Conservation (phyloP, 2,113 vertebrate genomes). For the Talpa occidentalis region DNA sequence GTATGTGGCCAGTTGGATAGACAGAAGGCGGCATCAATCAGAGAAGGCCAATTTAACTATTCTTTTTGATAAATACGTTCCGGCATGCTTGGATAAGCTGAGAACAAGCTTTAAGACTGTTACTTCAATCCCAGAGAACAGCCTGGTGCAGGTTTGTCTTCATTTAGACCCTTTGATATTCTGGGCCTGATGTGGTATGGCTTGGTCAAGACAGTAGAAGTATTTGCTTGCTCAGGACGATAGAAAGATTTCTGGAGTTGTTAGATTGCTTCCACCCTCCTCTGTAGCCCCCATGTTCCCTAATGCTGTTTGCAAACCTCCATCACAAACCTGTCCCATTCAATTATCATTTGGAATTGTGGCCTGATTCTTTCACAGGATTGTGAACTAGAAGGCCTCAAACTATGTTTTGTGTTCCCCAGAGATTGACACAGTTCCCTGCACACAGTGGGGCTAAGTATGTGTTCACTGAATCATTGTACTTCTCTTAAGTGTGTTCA, state of each 20-base stretch:
- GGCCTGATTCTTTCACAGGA: neutral
- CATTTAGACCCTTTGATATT: rapidly evolving
- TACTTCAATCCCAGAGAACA: slow-evolving; percentile 88
- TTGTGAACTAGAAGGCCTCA: neutral
- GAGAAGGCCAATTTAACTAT: slow-evolving; percentile 84
- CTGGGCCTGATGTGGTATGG: neutral
- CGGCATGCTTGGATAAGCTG: slow-evolving; percentile 81
- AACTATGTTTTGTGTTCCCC: neutral
- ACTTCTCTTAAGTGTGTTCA: neutral
- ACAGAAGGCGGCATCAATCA: slow-evolving; percentile 80
- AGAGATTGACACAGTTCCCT: neutral
- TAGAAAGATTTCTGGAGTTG: neutral
- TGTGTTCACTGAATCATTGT: neutral
- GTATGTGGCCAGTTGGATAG: slow-evolving; percentile 85
- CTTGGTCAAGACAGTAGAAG: too few species aligned
- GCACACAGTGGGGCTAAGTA: neutral
- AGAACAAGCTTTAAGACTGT: slow-evolving; percentile 80
- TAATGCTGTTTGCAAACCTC: neutral
- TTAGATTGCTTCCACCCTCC: neutral
- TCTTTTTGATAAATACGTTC: slow-evolving; percentile 85
- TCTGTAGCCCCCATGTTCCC: rapidly evolving
- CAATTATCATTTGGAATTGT: neutral
- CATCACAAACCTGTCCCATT: rapidly evolving
- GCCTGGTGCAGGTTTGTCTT: slow-evolving; percentile 84
- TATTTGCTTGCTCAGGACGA: neutral